These are phyloP conservation scores for Ochlodes sylvanus DNA, from an alignment of 2,888 invertebrate genomes.

Conservation along the genomic window DNA sequence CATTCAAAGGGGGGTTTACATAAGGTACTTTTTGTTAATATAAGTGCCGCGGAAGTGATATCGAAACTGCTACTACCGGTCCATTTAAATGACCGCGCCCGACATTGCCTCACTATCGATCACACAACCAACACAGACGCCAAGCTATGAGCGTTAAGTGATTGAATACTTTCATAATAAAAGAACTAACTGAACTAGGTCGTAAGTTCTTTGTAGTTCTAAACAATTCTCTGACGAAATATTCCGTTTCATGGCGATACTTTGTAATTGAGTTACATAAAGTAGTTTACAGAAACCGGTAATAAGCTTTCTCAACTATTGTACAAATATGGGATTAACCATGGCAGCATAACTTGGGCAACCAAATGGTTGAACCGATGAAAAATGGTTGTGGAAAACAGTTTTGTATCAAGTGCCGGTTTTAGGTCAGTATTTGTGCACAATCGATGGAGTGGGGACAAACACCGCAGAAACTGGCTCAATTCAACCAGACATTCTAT, in stretches of 20 bases:
- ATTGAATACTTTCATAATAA: slow-evolving; percentile 6
- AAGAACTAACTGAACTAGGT: slow-evolving; percentile 9
- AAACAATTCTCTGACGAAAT: slow-evolving; percentile 5
- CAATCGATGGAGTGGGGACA: no score
- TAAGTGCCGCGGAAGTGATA: no score
- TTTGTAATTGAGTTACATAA: slow-evolving; percentile 14
- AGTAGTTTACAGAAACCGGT: slow-evolving; percentile 1
- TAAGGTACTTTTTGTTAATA: no score
- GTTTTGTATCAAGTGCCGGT: no score
- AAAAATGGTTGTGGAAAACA: not conserved
- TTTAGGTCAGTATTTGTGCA: no score
- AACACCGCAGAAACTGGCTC: no score
- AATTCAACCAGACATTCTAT: no score
- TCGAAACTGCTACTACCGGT: no score
- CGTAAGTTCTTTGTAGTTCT: slow-evolving; percentile 3
- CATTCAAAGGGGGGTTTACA: no score
- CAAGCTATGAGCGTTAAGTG: not conserved
- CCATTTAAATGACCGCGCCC: not conserved
- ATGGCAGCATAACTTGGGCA: not conserved
- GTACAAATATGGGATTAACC: slow-evolving; percentile 1
- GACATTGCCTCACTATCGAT: not conserved
- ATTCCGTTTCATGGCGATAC: not conserved
- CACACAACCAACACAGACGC: not conserved
- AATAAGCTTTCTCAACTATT: slow-evolving; percentile 13
- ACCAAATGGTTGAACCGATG: not conserved